These are phyloP conservation scores for Lucifuga dentata DNA, from an alignment of 2,113 vertebrate species.

Conservation along the genomic window DNA sequence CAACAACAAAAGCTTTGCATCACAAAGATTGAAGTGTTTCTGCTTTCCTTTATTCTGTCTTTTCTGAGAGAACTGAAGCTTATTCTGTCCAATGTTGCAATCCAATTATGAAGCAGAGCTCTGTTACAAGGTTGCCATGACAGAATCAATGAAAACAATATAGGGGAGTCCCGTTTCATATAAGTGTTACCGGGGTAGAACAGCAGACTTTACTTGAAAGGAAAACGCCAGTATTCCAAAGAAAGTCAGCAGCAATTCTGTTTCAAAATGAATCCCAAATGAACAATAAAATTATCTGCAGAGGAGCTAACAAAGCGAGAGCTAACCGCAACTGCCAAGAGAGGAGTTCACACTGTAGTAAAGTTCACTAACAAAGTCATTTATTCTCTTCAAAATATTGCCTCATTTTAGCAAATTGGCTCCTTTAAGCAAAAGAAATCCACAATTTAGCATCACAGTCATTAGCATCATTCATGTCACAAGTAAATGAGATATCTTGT, in stretches of 20 bases:
- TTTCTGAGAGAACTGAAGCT: constrained; percentile 38
- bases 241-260: constrained; percentile 21
- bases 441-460: neutral
- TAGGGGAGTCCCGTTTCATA: constrained; percentile 63
- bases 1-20: constrained; percentile 29
- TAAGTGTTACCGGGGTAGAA: constrained; percentile 45
- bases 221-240: constrained; percentile 61
- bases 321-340: neutral
- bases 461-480: constrained; percentile 9
- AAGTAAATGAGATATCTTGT: constrained; percentile 14
- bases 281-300: constrained; percentile 30
- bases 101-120: constrained; percentile 76
- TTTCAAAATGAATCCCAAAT: constrained; percentile 14
- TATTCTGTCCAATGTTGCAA: constrained; percentile 55
- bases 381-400: neutral
- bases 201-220: constrained; percentile 37
- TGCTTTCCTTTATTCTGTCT: constrained; percentile 12
- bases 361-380: neutral
- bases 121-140: constrained; percentile 72
- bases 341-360: neutral
- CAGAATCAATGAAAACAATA: constrained; percentile 83
- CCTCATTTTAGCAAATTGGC: neutral
- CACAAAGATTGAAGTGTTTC: constrained; percentile 25
- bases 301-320: constrained; percentile 9
- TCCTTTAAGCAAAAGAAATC: neutral